Evolutionary conservation across 2,113 vertebrate genomes (phyloP).

Genomic region (Chaetops frenatus): DNA sequence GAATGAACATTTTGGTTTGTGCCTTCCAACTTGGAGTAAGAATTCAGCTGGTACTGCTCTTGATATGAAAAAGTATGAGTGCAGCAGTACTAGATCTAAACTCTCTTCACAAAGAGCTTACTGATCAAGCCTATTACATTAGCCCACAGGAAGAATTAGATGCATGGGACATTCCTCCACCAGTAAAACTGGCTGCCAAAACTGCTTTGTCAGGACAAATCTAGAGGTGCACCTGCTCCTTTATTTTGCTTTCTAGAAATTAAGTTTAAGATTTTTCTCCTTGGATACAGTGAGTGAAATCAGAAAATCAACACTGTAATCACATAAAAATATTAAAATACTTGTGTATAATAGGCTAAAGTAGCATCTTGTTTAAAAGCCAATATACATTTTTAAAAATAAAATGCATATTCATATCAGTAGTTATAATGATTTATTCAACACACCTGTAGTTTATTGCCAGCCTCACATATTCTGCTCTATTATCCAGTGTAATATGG

Average conservation of each 20-base stretch:
- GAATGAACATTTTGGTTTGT: background rate
- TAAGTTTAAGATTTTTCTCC: background rate
- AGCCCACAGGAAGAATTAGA: background rate
- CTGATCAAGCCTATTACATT: background rate
- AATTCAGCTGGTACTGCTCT: background rate
- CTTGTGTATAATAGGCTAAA: background rate
- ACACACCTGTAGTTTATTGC: constrained; percentile 95
- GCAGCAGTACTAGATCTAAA: background rate
- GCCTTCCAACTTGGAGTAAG: background rate
- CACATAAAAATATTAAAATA: background rate
- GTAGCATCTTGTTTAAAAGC: background rate
- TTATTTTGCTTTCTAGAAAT: background rate
- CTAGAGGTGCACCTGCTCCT: background rate
- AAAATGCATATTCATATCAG: background rate
- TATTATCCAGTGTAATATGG: constrained; percentile 94
- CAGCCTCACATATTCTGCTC: constrained; percentile 90
- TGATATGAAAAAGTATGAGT: background rate
- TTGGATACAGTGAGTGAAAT: background rate
- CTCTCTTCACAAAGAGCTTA: background rate
- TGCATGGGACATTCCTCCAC: background rate
- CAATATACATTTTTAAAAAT: background rate
- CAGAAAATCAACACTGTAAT: background rate
- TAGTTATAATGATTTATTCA: background rate
- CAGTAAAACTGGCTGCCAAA: background rate
- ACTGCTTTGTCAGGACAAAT: background rate